Base-by-base conservation (phyloP, 1,140 invertebrate genomes). In the Lamellibrachia luymesi region DNA sequence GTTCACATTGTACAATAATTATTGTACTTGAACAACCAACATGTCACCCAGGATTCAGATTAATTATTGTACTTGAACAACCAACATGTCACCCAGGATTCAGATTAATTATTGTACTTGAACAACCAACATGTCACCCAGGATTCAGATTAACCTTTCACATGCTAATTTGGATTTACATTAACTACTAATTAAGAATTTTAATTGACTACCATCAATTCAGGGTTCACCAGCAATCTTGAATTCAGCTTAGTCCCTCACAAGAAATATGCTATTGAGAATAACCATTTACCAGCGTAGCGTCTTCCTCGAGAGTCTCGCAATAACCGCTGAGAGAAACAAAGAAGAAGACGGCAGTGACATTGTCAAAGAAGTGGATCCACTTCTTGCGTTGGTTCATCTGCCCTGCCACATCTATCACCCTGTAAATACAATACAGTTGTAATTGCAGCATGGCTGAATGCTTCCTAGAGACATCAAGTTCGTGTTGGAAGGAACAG, bases 301-400 rank as follows among this genome's bases (percentile, higher is more conserved):
- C 94, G 92, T 96, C 96, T 92, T 96, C 96, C 52, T 94, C 94
- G 56, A 97, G 95, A 25, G 96, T 97, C 97, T 97, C 97, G 95
- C 97, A 97, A 95, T 97, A 97, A 80, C 97, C 97, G 95, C 97
- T 97, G 8, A 97, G 95, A 13, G 97, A 97, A 22, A 97, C 97
- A 91, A 97, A 97, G 96, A 97, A 97, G 52, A 97, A 94, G 17
- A 97, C 96, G 51, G 97, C 97, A 94, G 97, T 96, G 4, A 97
- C 97, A 95, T 97, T 97, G 95, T 97, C 97, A 95, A 97, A 97
- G 95, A 97, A 97, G 95, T 96, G 96, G 91, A 97, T 97, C 97
- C 97, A 97, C 94, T 97, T 97, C 90, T 96, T 95, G 38, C 97
- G 95, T 94, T 97, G 97, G 92, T 97, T 97, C 94, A 97, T 95